These are phyloP conservation scores for Spinibarbus caldwelli DNA, from an alignment of 2,797 vertebrate species.

Conservation along the genomic window DNA sequence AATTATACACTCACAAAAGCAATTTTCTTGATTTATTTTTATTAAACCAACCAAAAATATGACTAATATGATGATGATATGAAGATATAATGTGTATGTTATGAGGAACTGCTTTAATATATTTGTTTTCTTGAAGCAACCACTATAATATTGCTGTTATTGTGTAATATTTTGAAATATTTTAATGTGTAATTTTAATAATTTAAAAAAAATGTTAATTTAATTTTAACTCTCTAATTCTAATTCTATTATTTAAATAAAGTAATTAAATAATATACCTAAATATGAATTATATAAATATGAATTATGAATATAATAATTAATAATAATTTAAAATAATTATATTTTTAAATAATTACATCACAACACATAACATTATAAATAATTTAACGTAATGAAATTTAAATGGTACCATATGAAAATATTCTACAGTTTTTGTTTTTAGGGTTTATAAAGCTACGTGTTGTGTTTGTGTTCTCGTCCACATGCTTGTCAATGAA, in stretches of 20 bases:
- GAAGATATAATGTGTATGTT: background rate
- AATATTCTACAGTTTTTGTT: background rate
- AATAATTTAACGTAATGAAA: background rate
- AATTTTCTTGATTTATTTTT: background rate
- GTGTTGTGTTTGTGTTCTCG: constrained; percentile 5
- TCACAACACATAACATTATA: background rate
- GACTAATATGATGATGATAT: background rate
- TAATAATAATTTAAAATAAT: too few species aligned
- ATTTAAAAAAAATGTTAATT: too few species aligned
- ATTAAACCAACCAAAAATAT: too few species aligned
- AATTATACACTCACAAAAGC: background rate
- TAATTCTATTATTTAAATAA: background rate
- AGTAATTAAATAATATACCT: background rate
- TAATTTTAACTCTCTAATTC: too few species aligned
- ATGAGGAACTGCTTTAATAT: background rate
- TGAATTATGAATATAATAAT: background rate
- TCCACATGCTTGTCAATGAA: constrained; percentile 59
- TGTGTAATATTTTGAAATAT: too few species aligned
- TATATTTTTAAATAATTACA: background rate
- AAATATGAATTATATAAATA: background rate
- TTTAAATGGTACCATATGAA: background rate
- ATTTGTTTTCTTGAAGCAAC: background rate
- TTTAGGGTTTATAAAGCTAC: background rate
- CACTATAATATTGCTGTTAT: background rate
- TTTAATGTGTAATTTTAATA: too few species aligned